phyloP scores from a whole-genome alignment of 2,797 vertebrate genomes.

The Tadarida brasiliensis region DNA sequence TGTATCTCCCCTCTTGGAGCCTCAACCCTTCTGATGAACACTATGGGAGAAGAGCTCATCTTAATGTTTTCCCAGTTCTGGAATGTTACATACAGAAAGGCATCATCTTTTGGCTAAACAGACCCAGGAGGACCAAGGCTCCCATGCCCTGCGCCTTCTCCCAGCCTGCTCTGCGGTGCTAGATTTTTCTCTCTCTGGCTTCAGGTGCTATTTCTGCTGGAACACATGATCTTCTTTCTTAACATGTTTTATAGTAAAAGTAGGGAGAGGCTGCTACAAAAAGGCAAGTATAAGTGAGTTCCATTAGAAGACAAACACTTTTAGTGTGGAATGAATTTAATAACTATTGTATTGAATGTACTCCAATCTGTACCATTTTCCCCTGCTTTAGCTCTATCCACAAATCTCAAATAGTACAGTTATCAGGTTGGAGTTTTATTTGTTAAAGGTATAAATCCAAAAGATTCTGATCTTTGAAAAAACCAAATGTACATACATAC shows the following conservation, averaged over 20 bases:
- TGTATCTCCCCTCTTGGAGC: not conserved
- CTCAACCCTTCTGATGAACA: not conserved
- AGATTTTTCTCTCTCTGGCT: not conserved
- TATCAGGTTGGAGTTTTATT: not conserved
- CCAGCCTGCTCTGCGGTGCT: not conserved
- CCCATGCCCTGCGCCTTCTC: not conserved
- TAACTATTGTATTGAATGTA: not conserved
- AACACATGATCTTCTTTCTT: not conserved
- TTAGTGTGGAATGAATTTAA: not conserved
- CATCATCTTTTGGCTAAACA: not conserved
- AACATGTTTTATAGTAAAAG: slow-evolving; percentile 8
- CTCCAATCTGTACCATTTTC: not conserved
- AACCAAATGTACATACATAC: not conserved
- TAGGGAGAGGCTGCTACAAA: not conserved
- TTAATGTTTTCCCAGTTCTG: not conserved
- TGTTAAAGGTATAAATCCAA: not conserved
- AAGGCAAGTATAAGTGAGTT: not conserved
- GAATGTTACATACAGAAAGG: not conserved
- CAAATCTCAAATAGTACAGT: not conserved
- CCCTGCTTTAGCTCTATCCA: not conserved
- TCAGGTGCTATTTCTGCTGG: not conserved
- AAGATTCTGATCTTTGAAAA: not conserved
- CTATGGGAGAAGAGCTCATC: not conserved
- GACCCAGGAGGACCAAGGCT: not conserved
- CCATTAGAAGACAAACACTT: not conserved